These are phyloP conservation scores for Eledona agricola DNA, from an alignment of 2,888 invertebrate species.

Conservation along the genomic window DNA sequence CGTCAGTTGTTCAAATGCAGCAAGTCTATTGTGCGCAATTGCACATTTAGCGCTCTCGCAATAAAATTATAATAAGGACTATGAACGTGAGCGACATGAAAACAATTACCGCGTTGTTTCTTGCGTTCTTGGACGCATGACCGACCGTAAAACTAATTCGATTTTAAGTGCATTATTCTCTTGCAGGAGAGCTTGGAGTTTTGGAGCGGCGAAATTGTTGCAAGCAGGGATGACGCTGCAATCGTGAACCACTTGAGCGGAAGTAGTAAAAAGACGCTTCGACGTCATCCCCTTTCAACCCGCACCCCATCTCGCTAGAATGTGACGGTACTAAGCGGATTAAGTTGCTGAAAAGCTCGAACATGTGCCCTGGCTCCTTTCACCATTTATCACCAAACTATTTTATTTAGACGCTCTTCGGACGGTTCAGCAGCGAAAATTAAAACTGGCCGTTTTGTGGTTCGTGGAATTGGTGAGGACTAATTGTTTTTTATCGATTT, in stretches of 20 bases:
- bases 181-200: too few relatives aligned
- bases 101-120: slow-evolving; percentile 32
- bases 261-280: slow-evolving; percentile 52
- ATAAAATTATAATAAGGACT: slow-evolving; percentile 33
- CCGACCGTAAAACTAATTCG: slow-evolving; percentile 24
- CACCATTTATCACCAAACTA: slow-evolving; percentile 6
- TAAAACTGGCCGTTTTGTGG: too few relatives aligned
- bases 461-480: slow-evolving; percentile 5
- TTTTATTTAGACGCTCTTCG: too few relatives aligned
- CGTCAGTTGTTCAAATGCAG: slow-evolving; percentile 20
- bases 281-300: slow-evolving; percentile 51
- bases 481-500: slow-evolving; percentile 41
- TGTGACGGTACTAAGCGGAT: slow-evolving; percentile 42
- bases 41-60: slow-evolving; percentile 19
- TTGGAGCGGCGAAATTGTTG: slow-evolving; percentile 42
- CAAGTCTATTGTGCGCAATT: slow-evolving; percentile 6
- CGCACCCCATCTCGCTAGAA: slow-evolving; percentile 48
- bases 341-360: slow-evolving; percentile 10
- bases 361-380: slow-evolving; percentile 5
- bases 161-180: too few relatives aligned
- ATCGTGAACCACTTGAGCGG: slow-evolving; percentile 54
- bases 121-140: slow-evolving; percentile 24
- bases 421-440: too few relatives aligned
- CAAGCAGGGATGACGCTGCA: slow-evolving; percentile 49
- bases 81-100: slow-evolving; percentile 32